These are phyloP conservation scores for Dipus sagitta DNA, from an alignment of 2,797 vertebrate species.

Conservation along the genomic window DNA sequence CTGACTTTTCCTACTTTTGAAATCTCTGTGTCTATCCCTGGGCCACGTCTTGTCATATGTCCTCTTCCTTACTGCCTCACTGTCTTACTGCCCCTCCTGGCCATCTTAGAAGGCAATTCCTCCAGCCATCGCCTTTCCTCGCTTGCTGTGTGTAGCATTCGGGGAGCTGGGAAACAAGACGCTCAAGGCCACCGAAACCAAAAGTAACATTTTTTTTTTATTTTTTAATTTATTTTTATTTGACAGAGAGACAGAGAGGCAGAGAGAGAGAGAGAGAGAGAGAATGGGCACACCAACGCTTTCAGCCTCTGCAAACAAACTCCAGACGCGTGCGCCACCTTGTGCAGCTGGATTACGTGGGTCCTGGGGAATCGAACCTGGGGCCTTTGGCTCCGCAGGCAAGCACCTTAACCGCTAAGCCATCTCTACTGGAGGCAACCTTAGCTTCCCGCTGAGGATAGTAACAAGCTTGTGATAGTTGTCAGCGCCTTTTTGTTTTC, in stretches of 20 bases:
- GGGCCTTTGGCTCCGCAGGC: no score
- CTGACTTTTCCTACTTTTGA: not conserved
- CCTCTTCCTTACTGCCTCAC: not conserved
- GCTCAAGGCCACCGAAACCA: slow-evolving; percentile 27
- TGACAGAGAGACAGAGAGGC: no score
- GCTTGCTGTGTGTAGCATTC: not conserved
- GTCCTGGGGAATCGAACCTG: not conserved
- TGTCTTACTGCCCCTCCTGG: not conserved
- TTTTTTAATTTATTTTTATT: no score
- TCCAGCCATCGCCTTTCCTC: not conserved
- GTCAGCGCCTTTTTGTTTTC: not conserved
- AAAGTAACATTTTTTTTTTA: not conserved
- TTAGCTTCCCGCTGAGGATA: slow-evolving; percentile 6
- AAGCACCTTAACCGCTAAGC: no score
- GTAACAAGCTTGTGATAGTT: not conserved
- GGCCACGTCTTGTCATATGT: not conserved
- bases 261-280: no score
- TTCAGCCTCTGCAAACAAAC: no score
- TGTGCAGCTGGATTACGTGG: not conserved
- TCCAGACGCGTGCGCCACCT: no score
- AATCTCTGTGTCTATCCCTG: not conserved
- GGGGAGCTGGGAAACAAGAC: not conserved
- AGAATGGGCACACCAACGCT: no score
- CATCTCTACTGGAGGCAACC: not conserved
- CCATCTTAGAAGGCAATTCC: not conserved